Percentiles rank a stretch among this genome's conserved stretches.
phyloP scores from a whole-genome alignment of 2,113 vertebrate genomes.

The Cyanistes caeruleus region DNA sequence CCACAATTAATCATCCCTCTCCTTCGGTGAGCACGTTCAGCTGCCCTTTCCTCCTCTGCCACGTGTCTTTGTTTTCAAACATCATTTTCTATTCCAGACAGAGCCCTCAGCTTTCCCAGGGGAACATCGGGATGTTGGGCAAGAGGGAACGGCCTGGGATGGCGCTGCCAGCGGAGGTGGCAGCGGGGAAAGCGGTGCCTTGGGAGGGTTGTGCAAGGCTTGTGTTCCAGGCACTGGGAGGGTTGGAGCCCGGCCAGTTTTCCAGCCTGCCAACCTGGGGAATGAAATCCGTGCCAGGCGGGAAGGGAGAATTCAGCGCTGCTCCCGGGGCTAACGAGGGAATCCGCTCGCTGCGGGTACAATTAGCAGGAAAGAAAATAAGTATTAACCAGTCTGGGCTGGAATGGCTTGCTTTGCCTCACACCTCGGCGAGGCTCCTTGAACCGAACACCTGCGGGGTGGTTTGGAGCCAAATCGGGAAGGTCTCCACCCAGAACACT shows the following conservation, averaged over 20 bases:
- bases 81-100: not conserved
- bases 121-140: not conserved
- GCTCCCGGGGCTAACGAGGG: not conserved
- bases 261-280: not conserved
- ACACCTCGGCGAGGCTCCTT: not conserved
- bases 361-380: not conserved
- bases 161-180: not conserved
- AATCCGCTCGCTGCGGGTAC: not conserved
- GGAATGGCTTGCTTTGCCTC: not conserved
- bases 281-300: not conserved
- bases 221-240: not conserved
- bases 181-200: not conserved
- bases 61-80: not conserved
- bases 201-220: not conserved
- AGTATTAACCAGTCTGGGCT: not conserved
- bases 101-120: not conserved
- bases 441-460: not conserved
- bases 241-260: not conserved
- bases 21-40: accelerated
- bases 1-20: not conserved
- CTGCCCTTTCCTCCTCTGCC: not conserved
- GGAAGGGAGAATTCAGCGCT: not conserved
- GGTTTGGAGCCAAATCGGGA: not conserved
- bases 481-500: not conserved
- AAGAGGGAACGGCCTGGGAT: not conserved